Base-by-base conservation (phyloP, 2,113 vertebrate genomes). In the Hystrix brachyura region DNA sequence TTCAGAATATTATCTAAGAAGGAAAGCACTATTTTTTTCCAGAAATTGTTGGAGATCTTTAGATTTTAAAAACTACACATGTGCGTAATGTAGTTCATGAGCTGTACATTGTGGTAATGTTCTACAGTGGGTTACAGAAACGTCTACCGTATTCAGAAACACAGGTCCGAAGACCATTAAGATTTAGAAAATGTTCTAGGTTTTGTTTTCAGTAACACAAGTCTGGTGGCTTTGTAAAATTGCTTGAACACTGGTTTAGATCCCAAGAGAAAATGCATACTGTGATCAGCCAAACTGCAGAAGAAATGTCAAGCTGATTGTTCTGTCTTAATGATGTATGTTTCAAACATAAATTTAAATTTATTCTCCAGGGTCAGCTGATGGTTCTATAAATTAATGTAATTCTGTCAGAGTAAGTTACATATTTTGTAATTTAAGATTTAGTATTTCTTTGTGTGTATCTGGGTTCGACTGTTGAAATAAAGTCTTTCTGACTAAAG, bases 201-300 rank as follows among this genome's bases (percentile, higher is more conserved):
- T 83, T 91, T 94, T 95, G 78, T 91, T 96, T 97, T 96, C 25
- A 76, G 51, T 93, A 87, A 76, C 43, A 69, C n/a, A 88, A 94
- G 23, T 1, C 25, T 81, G 25, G 32, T 64, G 43, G 71, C 91
- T 97, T 94, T 93, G 29, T 80, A 57, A 84, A 67, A 76, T 62
- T 65, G 62, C 25, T 84, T 0, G 0, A 88, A 72, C 53, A 69
- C 5, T 43, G 59, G 67, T 82, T 95, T 87, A 78, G 60, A 83
- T 65, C 32, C 34, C 9, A 29, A 76, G 51, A 80, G 34, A 85
- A 91, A 6, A 25, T 80, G 9, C 11, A 3, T 7, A 0, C 81
- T 51, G 23, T 64, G 19, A 78, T 48, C 46, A 57, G 59, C 18
- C 14, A 53, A 94, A 32, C 9, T 91, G 17, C 14, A 57, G 78